Evolutionary conservation across 2,888 invertebrate species (phyloP).

Genomic region (Caenorhabditis uteleia): DNA sequence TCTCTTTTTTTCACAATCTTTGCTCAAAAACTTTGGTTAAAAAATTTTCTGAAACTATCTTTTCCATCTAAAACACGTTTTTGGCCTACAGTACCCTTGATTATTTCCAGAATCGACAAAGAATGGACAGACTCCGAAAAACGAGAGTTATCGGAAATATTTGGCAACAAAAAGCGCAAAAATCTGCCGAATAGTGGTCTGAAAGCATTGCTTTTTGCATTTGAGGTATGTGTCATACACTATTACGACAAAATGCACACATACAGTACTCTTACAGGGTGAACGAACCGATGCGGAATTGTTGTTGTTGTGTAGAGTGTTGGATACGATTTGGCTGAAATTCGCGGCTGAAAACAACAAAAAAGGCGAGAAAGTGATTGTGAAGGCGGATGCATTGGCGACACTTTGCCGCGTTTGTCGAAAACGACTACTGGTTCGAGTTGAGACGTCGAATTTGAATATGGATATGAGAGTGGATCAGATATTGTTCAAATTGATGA

Average conservation of each 20-base stretch:
- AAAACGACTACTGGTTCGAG: constrained; percentile 13
- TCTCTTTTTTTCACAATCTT: not conserved
- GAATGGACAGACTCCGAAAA: constrained; percentile 29
- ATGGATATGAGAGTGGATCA: constrained; percentile 22
- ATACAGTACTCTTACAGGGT: constrained; percentile 10
- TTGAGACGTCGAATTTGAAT: constrained; percentile 5
- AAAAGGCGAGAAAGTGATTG: constrained; percentile 19
- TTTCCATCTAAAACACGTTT: no score
- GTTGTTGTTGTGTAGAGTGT: constrained; percentile 45
- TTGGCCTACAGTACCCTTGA: not conserved
- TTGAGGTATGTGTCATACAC: constrained; percentile 29
- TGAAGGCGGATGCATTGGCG: constrained; percentile 25
- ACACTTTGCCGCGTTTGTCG: constrained; percentile 9
- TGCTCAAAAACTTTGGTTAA: no score
- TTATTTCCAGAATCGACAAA: constrained; percentile 10
- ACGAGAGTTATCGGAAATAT: constrained; percentile 28
- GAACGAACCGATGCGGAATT: constrained; percentile 29
- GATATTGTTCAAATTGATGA: constrained; percentile 18
- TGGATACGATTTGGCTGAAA: constrained; percentile 38
- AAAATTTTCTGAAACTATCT: no score
- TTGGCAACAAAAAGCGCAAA: constrained; percentile 20
- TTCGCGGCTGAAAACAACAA: constrained; percentile 10
- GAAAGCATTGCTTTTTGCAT: constrained; percentile 14
- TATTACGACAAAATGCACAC: not conserved
- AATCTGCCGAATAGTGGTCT: constrained; percentile 23